Base-by-base conservation (phyloP, 2,113 vertebrate species). In the Budorcas taxicolor region DNA sequence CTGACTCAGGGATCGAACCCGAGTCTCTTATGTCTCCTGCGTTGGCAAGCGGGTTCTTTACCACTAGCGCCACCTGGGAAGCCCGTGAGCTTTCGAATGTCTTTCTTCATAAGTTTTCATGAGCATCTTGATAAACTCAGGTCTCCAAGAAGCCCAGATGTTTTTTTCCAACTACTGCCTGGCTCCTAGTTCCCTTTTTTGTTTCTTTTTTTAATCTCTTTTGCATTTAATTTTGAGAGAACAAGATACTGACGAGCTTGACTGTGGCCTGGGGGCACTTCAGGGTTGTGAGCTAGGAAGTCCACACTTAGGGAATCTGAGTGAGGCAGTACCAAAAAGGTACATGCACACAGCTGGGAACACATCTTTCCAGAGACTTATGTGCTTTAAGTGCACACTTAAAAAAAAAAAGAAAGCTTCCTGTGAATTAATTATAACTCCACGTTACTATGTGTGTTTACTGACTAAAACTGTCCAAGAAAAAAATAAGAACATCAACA, bases 341-440 rank as follows among this genome's bases (percentile, higher is more conserved):
- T 29, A 0, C 1, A 2, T 2, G 1, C 25, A 15, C 45, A 40
- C 5, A 7, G 12, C 43, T 57, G 9, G 45, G 43, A 67, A 15
- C 17, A 12, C 43, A 15, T 31, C 17, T 92, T 90, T 43, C 57
- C 2, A 52, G 62, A 78, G 47, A 36, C 50, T 6, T 23, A 10
- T 0, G 17, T 8, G 12, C 27, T 57, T 57, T 21, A 50, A 50
- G 16, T 50, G 40, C 21, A 50, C 47, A 15, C n/a, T 15, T 60
- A 14, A 16, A 17, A 52, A 87, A 71, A 52, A 87, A 67, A 40
- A 43, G 43, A 76, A 43, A 76, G 17, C 27, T n/a, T 67, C 47
- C 27, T 31, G 14, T 93, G 47, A 91, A 60, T 90, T 27, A 15
- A 87, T 78, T 33, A 55, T 58, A 89, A 92, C 3, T 21, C 2